Base-by-base conservation (phyloP, 2,113 vertebrate genomes). In the Antechinus stuartii region DNA sequence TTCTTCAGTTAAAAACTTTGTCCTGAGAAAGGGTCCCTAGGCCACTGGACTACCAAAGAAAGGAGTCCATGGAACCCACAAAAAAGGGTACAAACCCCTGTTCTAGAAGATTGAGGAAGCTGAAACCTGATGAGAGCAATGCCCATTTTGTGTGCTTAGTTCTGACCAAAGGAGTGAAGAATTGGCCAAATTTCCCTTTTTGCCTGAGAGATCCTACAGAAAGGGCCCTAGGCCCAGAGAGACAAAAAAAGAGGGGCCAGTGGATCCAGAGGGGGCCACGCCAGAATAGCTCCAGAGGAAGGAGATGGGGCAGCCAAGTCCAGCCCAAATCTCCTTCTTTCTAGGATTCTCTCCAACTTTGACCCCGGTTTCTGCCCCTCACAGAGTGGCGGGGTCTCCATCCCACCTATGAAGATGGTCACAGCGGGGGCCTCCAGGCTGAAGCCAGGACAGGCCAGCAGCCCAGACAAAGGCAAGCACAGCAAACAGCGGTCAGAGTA, bases 401-500 rank as follows among this genome's bases (percentile, higher is more conserved):
- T 99, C 93, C 98, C 98, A 0, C 96, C 98, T 91, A 99, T 99
- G 94, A 99, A 99, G 98, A 99, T 98, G 96, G 98, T 99, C 96
- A 99, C 99, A 53, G 99, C 99, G 0, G 99, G 99, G 9, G 98
- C 99, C 12, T 99, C 99, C 2, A 98, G 99, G 96, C 99, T 99
- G 98, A 99, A 99, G 97, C 99, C 99, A 94, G 97, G 98, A 99
- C 98, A 99, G 98, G 97, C 98, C 94, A 96, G 99, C 98, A 99
- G 99, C 98, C 99, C 99, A 0, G 99, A 99, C 97, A 99, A 99
- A 96, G 98, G 98, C 98, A 99, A 99, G 96, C 98, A 99, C 90
- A 96, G 98, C 97, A 99, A 99, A 97, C 99, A 99, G 98, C 98
- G 99, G 93, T 99, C 99, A 8, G 99, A 99, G 93, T 99, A 99